A percentile compares a stretch with the other conserved stretches of the same genome.
Conservation (phyloP, 2,797 vertebrate genomes). For the Vultur gryphus region DNA sequence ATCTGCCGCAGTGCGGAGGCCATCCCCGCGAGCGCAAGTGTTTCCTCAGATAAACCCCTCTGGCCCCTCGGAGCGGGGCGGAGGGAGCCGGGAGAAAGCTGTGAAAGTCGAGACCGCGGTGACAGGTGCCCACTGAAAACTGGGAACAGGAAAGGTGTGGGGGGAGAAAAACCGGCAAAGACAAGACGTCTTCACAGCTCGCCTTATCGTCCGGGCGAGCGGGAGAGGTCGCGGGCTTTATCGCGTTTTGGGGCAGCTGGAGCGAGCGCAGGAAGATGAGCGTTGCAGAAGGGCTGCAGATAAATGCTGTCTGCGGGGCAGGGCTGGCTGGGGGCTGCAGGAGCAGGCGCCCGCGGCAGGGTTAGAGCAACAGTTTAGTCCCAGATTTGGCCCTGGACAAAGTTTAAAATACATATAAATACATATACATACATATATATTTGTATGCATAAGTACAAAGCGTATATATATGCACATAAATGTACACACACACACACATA, state of each 20-base stretch:
- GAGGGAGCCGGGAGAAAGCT: conserved; percentile 67
- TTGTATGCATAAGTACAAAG: not conserved
- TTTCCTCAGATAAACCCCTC: conserved; percentile 99
- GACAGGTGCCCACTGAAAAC: conserved; percentile 93
- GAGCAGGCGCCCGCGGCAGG: not conserved
- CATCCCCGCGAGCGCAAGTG: conserved; percentile 94
- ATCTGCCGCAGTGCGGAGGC: conserved; percentile 94
- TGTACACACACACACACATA: rapidly evolving
- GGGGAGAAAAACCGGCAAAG: not conserved
- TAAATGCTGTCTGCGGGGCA: conserved; percentile 4
- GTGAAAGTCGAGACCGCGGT: conserved; percentile 61
- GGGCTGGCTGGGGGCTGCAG: not conserved
- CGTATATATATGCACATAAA: rapidly evolving
- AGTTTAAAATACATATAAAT: not conserved
- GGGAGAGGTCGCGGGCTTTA: conserved; percentile 71
- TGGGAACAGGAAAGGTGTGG: conserved; percentile 89
- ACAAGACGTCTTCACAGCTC: conserved; percentile 77
- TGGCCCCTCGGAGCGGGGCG: conserved; percentile 70
- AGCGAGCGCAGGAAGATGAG: conserved; percentile 25
- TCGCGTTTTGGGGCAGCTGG: conserved; percentile 33
- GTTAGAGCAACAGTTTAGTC: not conserved
- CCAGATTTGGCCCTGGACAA: not conserved
- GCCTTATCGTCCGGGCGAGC: conserved; percentile 77
- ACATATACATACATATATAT: rapidly evolving
- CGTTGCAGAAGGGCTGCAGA: conserved; percentile 14